Evolutionary conservation across 92 coral and sea anemone genomes (phyloP).

Genomic region (Palythoa grandiflora): DNA sequence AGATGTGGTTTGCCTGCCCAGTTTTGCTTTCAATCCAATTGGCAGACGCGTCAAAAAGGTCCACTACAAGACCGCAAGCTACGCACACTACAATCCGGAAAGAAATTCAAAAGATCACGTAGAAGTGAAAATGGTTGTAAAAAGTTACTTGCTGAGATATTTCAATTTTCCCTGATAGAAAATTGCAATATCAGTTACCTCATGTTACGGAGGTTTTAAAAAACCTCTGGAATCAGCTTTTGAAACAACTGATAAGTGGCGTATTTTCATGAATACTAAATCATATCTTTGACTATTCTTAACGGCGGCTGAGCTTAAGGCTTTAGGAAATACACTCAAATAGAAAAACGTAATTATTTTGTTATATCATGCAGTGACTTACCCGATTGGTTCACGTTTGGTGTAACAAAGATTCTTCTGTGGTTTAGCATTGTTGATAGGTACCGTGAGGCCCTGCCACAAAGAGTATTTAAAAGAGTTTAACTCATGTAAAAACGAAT

Average conservation of each 20-base stretch:
- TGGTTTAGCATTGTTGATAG: conserved; percentile 96
- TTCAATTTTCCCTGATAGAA: too few relatives aligned
- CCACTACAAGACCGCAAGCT: too few relatives aligned
- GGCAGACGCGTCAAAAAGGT: too few relatives aligned
- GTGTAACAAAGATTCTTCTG: conserved; percentile 91
- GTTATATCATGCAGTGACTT: conserved; percentile 14
- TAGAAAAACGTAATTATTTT: neutral
- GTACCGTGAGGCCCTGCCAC: conserved; percentile 89
- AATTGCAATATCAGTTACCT: too few relatives aligned
- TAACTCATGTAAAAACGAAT: neutral
- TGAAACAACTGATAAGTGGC: neutral
- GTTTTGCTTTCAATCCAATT: too few relatives aligned
- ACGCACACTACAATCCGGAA: too few relatives aligned
- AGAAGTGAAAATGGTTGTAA: too few relatives aligned
- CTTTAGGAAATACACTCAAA: neutral
- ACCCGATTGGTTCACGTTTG: conserved; percentile 96
- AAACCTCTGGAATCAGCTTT: too few relatives aligned
- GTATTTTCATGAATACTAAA: neutral
- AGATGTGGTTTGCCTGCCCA: too few relatives aligned
- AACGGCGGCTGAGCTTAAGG: neutral
- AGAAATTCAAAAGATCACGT: too few relatives aligned
- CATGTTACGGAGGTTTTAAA: too few relatives aligned
- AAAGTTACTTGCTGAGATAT: too few relatives aligned
- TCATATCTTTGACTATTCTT: neutral
- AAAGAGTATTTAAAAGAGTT: neutral